Evolutionary conservation across 1,140 invertebrate species (phyloP), one percentile per base, ranked within the genome.

Genomic region (Radopholus similis): DNA sequence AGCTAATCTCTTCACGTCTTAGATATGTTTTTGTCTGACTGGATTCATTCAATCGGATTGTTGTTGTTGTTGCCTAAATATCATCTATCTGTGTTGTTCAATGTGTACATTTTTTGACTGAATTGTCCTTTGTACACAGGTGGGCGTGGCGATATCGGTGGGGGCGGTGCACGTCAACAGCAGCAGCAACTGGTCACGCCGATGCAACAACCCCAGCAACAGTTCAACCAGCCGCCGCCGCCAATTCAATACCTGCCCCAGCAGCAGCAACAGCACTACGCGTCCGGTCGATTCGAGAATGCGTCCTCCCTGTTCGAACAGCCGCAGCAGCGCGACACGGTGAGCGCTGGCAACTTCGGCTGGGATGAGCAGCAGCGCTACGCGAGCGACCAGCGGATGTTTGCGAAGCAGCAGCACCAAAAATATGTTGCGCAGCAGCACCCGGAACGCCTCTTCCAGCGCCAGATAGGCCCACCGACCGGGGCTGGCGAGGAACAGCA

Each of bases 361-460:
- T 58, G 56, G 56, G 56, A 21, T 54, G 56, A 58, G 15, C 26
- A 54, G n/a, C n/a, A n/a, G n/a, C n/a, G n/a, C n/a, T n/a, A n/a
- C n/a, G n/a, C n/a, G n/a, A 21, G 15, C 40, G 40, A 42, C 40
- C 15, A 21, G 40, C 40, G 40, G 40, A 15, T 15, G 15, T 42
- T 42, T 15, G 15, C 40, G 40, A 15, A 15, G 40, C 40, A 42
- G 15, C 40, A 15, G 40, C 40, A 42, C 15, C 40, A 42, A 42
- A 15, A 42, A n/a, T n/a, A n/a, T n/a, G n/a, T n/a, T n/a, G n/a
- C n/a, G n/a, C n/a, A n/a, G n/a, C n/a, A n/a, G n/a, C n/a, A n/a
- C n/a, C n/a, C n/a, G n/a, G n/a, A n/a, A n/a, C n/a, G n/a, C n/a
- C n/a, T n/a, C n/a, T n/a, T n/a, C n/a, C n/a, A n/a, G n/a, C n/a